Conservation (phyloP, 2,797 vertebrate species). For the Pristis pectinata region DNA sequence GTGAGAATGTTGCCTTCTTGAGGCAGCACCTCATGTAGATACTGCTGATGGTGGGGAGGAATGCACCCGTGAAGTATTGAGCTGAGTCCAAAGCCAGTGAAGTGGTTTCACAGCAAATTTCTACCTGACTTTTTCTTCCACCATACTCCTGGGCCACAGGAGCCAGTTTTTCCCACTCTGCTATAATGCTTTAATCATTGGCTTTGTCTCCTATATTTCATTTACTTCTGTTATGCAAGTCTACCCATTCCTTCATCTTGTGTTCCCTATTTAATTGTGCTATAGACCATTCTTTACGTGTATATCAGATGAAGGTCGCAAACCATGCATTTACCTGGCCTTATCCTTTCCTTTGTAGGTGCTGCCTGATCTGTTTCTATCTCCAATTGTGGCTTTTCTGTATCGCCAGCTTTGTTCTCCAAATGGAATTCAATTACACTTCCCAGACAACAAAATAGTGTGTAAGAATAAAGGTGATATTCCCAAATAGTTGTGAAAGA, state of each 20-base stretch:
- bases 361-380: neutral
- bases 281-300: neutral
- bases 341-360: neutral
- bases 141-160: neutral
- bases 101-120: neutral
- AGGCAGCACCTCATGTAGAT: too few species aligned
- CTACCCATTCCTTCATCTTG: neutral
- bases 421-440: neutral
- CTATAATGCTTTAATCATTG: neutral
- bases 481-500: neutral
- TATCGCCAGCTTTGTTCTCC: neutral
- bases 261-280: neutral
- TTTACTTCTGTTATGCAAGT: neutral
- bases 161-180: neutral
- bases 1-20: too few species aligned
- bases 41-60: too few species aligned
- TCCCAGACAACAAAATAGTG: neutral
- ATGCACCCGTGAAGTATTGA: too few species aligned
- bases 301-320: neutral
- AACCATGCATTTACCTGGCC: neutral
- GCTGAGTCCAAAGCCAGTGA: neutral
- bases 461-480: neutral
- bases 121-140: neutral
- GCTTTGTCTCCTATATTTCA: neutral
- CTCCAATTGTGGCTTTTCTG: neutral